Percentiles rank a stretch among this genome's conserved stretches.
Evolutionary conservation across 1,140 invertebrate genomes (phyloP).

Genomic region (Drosophila lacteicornis): DNA sequence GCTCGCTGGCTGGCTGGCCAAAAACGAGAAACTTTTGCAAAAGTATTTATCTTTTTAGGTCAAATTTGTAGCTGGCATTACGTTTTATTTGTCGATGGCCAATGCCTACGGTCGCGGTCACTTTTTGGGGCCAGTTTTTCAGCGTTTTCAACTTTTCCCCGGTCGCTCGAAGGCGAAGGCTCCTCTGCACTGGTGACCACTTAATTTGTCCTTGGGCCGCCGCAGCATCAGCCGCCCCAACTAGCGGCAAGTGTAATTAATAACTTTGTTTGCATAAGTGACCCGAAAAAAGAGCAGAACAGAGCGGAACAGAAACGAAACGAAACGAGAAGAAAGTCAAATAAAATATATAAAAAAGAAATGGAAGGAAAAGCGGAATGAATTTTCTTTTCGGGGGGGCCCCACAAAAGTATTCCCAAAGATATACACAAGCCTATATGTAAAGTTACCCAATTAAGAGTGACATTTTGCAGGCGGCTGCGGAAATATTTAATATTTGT

Average conservation of each 20-base stretch:
- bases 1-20: too few species aligned
- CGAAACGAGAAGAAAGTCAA: conserved; percentile 41
- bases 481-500: conserved; percentile 54
- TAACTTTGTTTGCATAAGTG: conserved; percentile 75
- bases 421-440: conserved; percentile 41
- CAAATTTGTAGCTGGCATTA: conserved; percentile 63
- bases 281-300: conserved; percentile 46
- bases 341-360: conserved; percentile 39
- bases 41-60: conserved; percentile 75
- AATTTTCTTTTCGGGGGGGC: conserved; percentile 15
- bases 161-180: not conserved
- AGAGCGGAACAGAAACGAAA: conserved; percentile 1
- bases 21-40: conserved; percentile 54
- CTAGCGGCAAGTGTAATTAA: conserved; percentile 71
- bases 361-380: conserved; percentile 22
- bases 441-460: conserved; percentile 45
- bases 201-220: conserved; percentile 67
- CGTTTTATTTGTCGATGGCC: conserved; percentile 63
- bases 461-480: conserved; percentile 46
- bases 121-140: conserved; percentile 41
- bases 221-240: conserved; percentile 38
- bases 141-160: conserved; percentile 42
- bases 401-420: conserved; percentile 33
- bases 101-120: conserved; percentile 59
- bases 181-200: conserved; percentile 57